Conservation (phyloP, 2,113 vertebrate species). For the Sakesphorus luctuosus region DNA sequence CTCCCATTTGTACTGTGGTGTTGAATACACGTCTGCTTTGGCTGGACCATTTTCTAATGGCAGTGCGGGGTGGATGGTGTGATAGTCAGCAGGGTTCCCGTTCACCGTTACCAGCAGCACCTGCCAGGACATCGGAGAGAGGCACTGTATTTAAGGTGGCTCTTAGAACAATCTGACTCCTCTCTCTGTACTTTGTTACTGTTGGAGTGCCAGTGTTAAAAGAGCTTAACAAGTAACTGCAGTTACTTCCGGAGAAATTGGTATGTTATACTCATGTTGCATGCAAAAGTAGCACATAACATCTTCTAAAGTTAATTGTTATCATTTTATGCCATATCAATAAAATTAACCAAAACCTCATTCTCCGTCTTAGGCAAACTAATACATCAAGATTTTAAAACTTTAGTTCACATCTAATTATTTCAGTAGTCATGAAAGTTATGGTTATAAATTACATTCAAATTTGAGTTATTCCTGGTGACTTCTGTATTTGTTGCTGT, state of each 20-base stretch:
- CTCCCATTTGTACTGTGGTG: conserved; percentile 91
- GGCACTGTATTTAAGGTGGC: background rate
- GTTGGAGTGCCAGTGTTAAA: background rate
- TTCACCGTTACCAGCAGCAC: conserved; percentile 87
- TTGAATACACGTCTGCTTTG: conserved; percentile 89
- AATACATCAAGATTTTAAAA: background rate
- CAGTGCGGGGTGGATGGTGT: conserved; percentile 76
- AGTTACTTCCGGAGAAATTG: background rate
- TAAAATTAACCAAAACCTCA: background rate
- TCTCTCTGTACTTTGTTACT: background rate
- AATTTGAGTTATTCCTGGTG: background rate
- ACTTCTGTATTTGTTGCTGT: background rate
- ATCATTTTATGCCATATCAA: background rate
- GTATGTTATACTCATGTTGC: background rate
- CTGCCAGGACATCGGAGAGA: conserved; percentile 63
- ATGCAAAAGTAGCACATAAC: background rate
- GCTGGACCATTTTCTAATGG: conserved; percentile 88
- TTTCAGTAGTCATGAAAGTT: background rate
- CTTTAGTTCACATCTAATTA: background rate
- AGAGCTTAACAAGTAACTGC: background rate
- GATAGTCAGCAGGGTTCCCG: conserved; percentile 90
- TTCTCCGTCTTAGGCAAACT: background rate
- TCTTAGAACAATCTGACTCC: background rate
- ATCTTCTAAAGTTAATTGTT: background rate
- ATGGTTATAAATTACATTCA: background rate